Evolutionary conservation across 2,797 vertebrate species (phyloP), one percentile per base, ranked within the genome.

Genomic region (Falco berigora): DNA sequence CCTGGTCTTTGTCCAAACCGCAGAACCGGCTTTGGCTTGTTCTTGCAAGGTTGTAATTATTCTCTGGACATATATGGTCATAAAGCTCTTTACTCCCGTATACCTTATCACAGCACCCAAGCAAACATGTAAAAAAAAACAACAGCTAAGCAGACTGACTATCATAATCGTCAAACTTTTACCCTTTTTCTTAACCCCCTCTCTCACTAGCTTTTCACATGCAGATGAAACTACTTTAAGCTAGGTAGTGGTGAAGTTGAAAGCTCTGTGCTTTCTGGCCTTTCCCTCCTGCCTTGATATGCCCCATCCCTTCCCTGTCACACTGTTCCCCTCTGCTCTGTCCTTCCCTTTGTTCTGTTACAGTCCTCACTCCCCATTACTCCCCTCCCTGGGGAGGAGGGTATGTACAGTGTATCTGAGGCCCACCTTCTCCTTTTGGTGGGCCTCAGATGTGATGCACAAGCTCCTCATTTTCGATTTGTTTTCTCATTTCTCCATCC

Each of bases 191-290:
- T n/a, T n/a, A n/a, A n/a, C n/a, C n/a, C n/a, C n/a, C n/a, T n/a
- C n/a, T n/a, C n/a, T n/a, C n/a, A n/a, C n/a, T 0, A 28, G n/a
- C 19, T 46, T 77, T 23, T 77, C 0, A 0, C n/a, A 7, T 18
- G 49, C 34, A 25, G 23, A n/a, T 8, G 56, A 55, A 53, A 69
- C 23, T 53, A 8, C 32, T 49, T 49, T 34, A 44, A 59, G 20
- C 36, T 52, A 23, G 38, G 4, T 22, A 44, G 32, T 14, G 18
- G 32, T 76, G 46, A 59, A 46, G 38, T 4, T 3, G n/a, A 77
- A 69, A 76, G 38, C 22, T 38, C 55, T 68, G 44, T 1, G 4
- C 34, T 40, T 55, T 12, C 30, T 40, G 24, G 7, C 44, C 40
- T 40, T 40, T 40, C 40, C 40, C 40, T 40, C 40, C 40, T 40